Evolutionary conservation across 2,113 vertebrate species (phyloP).

Genomic region (Eleginops maclovinus): DNA sequence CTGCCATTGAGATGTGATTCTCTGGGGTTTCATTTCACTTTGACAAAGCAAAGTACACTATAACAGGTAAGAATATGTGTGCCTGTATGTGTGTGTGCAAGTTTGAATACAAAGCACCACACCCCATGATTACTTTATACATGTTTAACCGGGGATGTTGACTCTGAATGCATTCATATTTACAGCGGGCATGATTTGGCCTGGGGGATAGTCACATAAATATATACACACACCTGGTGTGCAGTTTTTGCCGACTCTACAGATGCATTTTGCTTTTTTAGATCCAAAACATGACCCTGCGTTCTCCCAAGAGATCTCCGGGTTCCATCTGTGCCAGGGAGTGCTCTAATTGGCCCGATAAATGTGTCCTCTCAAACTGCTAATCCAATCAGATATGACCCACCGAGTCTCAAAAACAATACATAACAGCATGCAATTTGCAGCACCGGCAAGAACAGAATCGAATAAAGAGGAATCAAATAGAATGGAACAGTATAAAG

Average conservation of each 20-base stretch:
- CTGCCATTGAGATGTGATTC: constrained; percentile 81
- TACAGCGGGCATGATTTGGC: constrained; percentile 66
- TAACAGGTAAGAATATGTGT: constrained; percentile 67
- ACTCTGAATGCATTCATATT: constrained; percentile 76
- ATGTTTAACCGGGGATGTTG: constrained; percentile 53
- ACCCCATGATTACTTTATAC: constrained; percentile 24
- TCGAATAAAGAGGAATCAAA: background rate
- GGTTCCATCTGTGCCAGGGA: constrained; percentile 78
- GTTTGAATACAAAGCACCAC: constrained; percentile 12
- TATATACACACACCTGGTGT: constrained; percentile 65
- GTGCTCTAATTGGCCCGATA: constrained; percentile 77
- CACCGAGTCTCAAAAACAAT: constrained; percentile 50
- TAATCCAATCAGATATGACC: constrained; percentile 76
- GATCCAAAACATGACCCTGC: constrained; percentile 62
- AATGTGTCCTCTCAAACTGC: constrained; percentile 70
- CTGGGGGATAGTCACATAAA: constrained; percentile 45
- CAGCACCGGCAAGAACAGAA: background rate
- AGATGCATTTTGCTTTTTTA: constrained; percentile 58
- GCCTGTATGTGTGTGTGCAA: background rate
- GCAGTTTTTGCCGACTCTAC: constrained; percentile 65
- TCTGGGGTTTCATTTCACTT: constrained; percentile 64
- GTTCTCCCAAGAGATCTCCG: constrained; percentile 63
- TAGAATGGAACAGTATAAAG: background rate
- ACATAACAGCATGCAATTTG: constrained; percentile 19
- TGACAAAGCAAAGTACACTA: constrained; percentile 64